Percentiles rank a stretch among this genome's conserved stretches.
Conservation (phyloP, 2,113 vertebrate genomes). For the Benitochromis conjunctus region DNA sequence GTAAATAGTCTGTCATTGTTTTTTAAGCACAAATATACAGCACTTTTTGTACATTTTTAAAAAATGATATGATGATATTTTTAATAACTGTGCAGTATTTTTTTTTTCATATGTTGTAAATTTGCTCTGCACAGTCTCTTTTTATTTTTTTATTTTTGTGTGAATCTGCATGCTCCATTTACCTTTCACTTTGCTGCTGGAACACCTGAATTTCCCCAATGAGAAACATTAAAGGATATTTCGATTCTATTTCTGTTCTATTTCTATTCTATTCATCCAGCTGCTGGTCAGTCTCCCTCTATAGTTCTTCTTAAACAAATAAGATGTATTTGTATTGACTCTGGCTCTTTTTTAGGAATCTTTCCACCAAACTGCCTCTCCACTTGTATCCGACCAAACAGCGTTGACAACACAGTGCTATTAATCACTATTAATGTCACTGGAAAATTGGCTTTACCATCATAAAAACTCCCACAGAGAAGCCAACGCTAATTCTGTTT, state of each 20-base stretch:
- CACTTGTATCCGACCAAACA: slow-evolving; percentile 10
- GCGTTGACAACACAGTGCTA: slow-evolving; percentile 26
- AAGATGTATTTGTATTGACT: slow-evolving; percentile 16
- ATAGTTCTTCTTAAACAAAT: slow-evolving; percentile 2
- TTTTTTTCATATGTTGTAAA: neutral
- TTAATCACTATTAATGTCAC: slow-evolving; percentile 57
- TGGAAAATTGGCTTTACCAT: slow-evolving; percentile 55
- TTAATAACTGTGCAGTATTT: neutral
- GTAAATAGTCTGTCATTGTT: neutral
- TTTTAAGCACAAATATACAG: neutral
- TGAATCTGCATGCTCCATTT: neutral
- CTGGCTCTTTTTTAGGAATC: slow-evolving; percentile 2
- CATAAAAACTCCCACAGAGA: slow-evolving; percentile 50
- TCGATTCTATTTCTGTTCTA: neutral
- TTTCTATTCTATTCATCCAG: neutral
- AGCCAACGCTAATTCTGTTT: slow-evolving; percentile 29
- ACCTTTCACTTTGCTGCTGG: neutral
- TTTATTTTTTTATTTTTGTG: neutral
- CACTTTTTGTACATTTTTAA: neutral
- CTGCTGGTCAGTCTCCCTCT: neutral
- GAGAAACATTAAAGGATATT: neutral
- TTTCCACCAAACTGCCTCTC: neutral
- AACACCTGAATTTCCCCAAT: neutral
- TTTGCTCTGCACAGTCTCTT: neutral
- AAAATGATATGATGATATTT: too few species aligned